A percentile compares a stretch with the other conserved stretches of the same genome.
Conservation (phyloP, 30 jellyfish, hydroid and myxozoan species). For the Aurelia sp. region DNA sequence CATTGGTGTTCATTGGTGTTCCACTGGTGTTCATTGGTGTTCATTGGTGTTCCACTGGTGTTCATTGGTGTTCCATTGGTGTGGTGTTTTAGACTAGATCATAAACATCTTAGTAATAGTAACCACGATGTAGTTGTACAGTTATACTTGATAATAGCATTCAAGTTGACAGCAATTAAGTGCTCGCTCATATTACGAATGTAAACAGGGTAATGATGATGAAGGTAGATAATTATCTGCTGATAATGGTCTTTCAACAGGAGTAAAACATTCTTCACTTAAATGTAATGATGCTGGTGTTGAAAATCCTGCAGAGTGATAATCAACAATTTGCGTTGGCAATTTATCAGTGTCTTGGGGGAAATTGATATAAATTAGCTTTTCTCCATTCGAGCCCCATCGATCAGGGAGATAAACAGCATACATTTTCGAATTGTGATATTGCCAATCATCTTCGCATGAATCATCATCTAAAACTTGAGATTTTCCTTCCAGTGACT, state of each 20-base stretch:
- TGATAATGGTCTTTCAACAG: conserved; percentile 57
- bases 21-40: too few species aligned
- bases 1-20: too few species aligned
- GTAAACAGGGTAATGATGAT: not conserved
- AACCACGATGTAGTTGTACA: too few species aligned
- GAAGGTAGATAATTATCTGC: conserved; percentile 39
- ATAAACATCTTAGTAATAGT: too few species aligned
- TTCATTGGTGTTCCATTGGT: too few species aligned
- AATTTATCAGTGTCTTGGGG: conserved; percentile 60
- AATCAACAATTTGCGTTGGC: conserved; percentile 13
- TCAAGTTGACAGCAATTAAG: too few species aligned
- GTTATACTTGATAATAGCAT: too few species aligned
- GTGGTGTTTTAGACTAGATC: too few species aligned
- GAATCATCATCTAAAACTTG: not conserved
- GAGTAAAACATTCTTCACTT: conserved; percentile 61
- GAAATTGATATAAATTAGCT: conserved; percentile 36
- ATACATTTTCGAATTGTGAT: conserved; percentile 37
- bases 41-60: too few species aligned
- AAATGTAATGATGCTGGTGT: conserved; percentile 56
- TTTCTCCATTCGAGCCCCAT: conserved; percentile 54
- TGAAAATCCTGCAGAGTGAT: conserved; percentile 46
- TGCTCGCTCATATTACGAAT: too few species aligned
- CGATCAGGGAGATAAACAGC: conserved; percentile 55
- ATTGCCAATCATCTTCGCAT: conserved; percentile 5
- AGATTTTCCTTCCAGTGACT: not conserved